Base-by-base conservation (phyloP, 2,888 invertebrate species). In the Dicyrtoma fusca region DNA sequence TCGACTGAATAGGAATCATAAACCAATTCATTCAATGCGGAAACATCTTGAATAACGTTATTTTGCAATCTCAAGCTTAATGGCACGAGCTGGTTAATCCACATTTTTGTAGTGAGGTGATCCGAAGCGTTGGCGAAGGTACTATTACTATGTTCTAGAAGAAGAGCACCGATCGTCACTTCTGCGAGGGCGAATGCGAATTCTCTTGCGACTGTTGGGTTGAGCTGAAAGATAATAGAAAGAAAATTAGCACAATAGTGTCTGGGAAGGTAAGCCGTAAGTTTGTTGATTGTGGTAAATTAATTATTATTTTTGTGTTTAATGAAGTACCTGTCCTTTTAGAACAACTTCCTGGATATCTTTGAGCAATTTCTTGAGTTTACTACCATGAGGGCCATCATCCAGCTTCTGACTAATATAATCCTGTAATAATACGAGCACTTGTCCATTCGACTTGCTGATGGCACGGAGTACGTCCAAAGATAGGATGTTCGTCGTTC, bases 401-500 rank as follows among this genome's bases (percentile, higher is more conserved):
- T 74, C 64, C 44, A 84, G 66, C 65, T 81, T 81, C 4, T 65
- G 63, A 3, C 75, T 45, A 13, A 85, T 77, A 25, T 83, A 82
- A 21, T 81, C 75, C 10, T 81, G 75, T 63, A 84, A 83, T 0
- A 83, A 82, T 5, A 78, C 45, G 11, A 86, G 80, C 1, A 83
- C 84, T 72, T 83, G 81, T 6, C 86, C 86, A 49, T 84, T 81
- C 1, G 83, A 82, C 76, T 86, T 86, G 44, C 79, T 81, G 14
- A 87, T 81, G 1, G 86, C 85, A 66, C 87, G 81, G 6, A 87
- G 82, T 4, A 87, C 85, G 80, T 88, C 87, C 45, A 87, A 81
- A 0, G 86, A 85, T 49, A 87, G 81, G 47, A 87, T 84, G 79
- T 87, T 87, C 8, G 87, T 87, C 1, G 87, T 87, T 19, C 87